Percentiles rank a stretch among this genome's conserved stretches.
Evolutionary conservation across 2,888 invertebrate genomes (phyloP).

Genomic region (Epinotia nisella): DNA sequence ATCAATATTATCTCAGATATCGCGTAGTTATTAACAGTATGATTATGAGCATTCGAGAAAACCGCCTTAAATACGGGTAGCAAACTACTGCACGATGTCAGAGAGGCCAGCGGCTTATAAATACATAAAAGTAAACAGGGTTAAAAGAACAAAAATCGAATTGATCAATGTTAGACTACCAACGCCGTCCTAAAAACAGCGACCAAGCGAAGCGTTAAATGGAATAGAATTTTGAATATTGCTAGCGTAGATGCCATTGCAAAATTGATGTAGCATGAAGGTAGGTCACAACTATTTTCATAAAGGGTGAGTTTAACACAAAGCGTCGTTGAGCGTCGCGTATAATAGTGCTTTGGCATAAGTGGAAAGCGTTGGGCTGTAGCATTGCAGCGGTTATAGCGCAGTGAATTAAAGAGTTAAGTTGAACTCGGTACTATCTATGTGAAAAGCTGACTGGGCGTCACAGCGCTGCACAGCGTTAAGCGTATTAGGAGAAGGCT

Average conservation of each 20-base stretch:
- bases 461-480: neutral
- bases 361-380: constrained; percentile 36
- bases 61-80: neutral
- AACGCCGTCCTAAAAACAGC: neutral
- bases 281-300: constrained; percentile 40
- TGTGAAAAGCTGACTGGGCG: neutral
- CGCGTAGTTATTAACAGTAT: constrained; percentile 8
- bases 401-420: constrained; percentile 32
- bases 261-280: constrained; percentile 32
- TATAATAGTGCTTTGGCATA: constrained; percentile 32
- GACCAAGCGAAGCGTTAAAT: constrained; percentile 9
- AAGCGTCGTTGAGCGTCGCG: constrained; percentile 42
- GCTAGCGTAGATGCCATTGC: constrained; percentile 18
- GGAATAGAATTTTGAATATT: constrained; percentile 30
- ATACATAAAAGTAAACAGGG: neutral
- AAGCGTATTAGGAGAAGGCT: neutral
- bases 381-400: constrained; percentile 33
- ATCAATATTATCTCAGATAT: constrained; percentile 17
- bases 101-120: neutral
- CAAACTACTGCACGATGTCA: constrained; percentile 4
- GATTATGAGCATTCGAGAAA: neutral
- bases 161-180: too few relatives aligned
- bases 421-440: neutral
- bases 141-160: neutral
- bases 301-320: constrained; percentile 45